These are phyloP conservation scores for Peromyscus melanophrys DNA, from an alignment of 2,797 vertebrate genomes.

Conservation along the genomic window DNA sequence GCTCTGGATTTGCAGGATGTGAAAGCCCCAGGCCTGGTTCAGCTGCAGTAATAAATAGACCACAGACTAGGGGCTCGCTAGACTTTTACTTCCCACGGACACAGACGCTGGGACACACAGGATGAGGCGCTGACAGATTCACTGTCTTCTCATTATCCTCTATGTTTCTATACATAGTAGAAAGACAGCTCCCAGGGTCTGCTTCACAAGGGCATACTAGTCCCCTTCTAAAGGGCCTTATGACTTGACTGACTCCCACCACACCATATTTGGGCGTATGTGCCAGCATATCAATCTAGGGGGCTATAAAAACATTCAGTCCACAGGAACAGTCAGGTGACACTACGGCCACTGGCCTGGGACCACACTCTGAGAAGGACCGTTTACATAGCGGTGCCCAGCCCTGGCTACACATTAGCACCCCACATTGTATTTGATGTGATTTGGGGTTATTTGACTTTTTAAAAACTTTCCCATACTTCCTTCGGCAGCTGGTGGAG, in stretches of 20 bases:
- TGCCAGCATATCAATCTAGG: background rate
- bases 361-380: background rate
- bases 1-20: background rate
- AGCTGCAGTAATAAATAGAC: background rate
- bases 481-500: fast-evolving
- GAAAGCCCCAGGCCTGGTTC: background rate
- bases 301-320: background rate
- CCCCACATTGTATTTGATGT: background rate
- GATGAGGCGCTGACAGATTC: background rate
- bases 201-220: background rate
- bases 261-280: background rate
- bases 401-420: too few species aligned
- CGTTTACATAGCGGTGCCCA: background rate
- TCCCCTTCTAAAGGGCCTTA: background rate
- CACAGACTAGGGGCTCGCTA: background rate
- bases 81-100: background rate
- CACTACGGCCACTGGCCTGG: fast-evolving
- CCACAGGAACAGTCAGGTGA: background rate
- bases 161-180: background rate
- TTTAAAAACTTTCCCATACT: background rate
- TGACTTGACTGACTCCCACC: background rate
- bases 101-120: background rate
- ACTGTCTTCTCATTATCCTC: background rate
- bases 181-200: background rate
- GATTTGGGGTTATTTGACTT: background rate